Conservation (phyloP, 2,888 invertebrate species). For the Bimastos eiseni region DNA sequence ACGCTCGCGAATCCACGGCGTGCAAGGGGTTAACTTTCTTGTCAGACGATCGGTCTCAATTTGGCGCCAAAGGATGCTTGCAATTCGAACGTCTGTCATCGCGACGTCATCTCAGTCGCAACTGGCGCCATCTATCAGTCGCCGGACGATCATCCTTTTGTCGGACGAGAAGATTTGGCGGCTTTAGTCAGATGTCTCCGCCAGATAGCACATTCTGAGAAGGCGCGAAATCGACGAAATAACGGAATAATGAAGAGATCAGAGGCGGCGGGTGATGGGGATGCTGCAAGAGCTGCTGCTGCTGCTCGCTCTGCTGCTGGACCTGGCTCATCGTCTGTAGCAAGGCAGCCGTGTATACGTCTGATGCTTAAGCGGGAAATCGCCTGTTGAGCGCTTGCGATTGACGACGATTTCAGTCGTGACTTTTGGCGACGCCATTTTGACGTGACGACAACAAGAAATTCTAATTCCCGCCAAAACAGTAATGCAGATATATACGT, state of each 20-base stretch:
- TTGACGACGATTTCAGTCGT: slow-evolving; percentile 13
- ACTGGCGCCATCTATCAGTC: slow-evolving; percentile 13
- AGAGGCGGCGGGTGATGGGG: not conserved
- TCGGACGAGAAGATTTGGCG: slow-evolving; percentile 14
- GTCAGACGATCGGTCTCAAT: slow-evolving; percentile 13
- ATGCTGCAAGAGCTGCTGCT: not conserved
- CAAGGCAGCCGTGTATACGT: not conserved
- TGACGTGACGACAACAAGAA: too few species aligned
- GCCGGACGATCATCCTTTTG: slow-evolving; percentile 19
- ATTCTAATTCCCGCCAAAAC: too few species aligned
- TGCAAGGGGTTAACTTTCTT: slow-evolving; percentile 13
- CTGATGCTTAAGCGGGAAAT: slow-evolving; percentile 6
- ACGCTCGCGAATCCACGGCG: not conserved
- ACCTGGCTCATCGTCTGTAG: not conserved
- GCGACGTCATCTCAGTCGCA: slow-evolving; percentile 6
- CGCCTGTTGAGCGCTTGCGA: slow-evolving; percentile 13
- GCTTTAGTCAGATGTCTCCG: slow-evolving; percentile 16
- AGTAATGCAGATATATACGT: not conserved
- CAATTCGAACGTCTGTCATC: not conserved
- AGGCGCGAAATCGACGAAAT: slow-evolving; percentile 7
- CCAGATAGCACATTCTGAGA: slow-evolving; percentile 18
- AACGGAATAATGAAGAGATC: slow-evolving; percentile 16
- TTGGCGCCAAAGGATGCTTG: not conserved
- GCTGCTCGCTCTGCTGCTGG: not conserved
- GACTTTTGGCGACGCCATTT: not conserved